Evolutionary conservation across 2,113 vertebrate genomes (phyloP), one percentile per base, ranked within the genome.

Genomic region (Kryptolebias marmoratus): DNA sequence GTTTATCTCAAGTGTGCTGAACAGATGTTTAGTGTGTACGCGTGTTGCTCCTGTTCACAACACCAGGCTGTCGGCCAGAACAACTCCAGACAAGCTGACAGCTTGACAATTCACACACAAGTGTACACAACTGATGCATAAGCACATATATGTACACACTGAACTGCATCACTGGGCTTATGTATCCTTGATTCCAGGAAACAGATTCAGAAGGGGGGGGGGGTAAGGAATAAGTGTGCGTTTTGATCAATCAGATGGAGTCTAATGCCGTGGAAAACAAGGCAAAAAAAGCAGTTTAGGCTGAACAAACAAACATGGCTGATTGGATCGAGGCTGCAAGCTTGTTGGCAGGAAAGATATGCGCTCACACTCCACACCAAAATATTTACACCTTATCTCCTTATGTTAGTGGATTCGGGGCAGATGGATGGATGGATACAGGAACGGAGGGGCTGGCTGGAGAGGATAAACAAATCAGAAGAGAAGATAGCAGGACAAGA

Each of bases 311-410:
- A 93, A 93, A 93, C 90, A 91, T 48, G 80, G 81, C 71, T 90
- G 90, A 93, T 92, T 92, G 83, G 86, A 88, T 69, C 36, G 80
- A 71, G 84, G 83, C 75, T 77, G 69, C 64, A n/a, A 32, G 64
- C 65, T 65, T 69, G 75, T 70, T 83, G 79, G 81, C 39, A 2
- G 61, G 56, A 68, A 50, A 87, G 85, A 91, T 83, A 89, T 42
- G 82, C 71, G 57, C 82, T 62, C 83, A 87, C 84, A 87, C 84
- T 77, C 60, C 74, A 71, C 76, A 77, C 71, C 87, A 90, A 84
- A 90, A 93, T 92, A 93, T 92, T 93, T 90, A 92, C 91, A 92
- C 87, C 89, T 76, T 77, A 88, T 90, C 84, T 87, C 53, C 81
- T 90, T 90, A 88, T 87, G 84, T 89, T 89, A 91, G 89, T 83